A percentile compares a stretch with the other conserved stretches of the same genome.
These are phyloP conservation scores for Siniperca undulata DNA, from an alignment of 2,797 vertebrate genomes.

Conservation along the genomic window DNA sequence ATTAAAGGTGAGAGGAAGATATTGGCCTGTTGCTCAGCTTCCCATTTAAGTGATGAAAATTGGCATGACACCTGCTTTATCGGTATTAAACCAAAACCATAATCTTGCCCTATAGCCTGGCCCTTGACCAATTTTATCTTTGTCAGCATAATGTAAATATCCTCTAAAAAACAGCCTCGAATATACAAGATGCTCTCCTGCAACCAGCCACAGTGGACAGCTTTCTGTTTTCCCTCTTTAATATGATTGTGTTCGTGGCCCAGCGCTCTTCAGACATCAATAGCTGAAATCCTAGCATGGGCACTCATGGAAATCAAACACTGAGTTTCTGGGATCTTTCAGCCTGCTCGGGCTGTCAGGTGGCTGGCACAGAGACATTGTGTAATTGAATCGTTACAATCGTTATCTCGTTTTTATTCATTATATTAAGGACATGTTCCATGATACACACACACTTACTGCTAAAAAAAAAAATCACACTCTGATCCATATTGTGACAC, in stretches of 20 bases:
- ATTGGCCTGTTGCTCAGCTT: neutral
- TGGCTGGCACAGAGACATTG: neutral
- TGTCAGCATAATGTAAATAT: too few relatives aligned
- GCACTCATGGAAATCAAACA: constrained; percentile 46
- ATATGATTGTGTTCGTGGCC: constrained; percentile 12
- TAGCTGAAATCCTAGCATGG: constrained; percentile 36
- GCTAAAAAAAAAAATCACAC: neutral
- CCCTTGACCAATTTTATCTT: too few relatives aligned
- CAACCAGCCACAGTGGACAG: neutral
- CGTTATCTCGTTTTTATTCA: neutral
- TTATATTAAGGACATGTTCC: neutral
- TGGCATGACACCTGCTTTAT: neutral
- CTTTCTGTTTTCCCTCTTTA: too few relatives aligned
- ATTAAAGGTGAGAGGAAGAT: neutral
- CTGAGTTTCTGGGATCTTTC: constrained; percentile 21
- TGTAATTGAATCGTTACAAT: constrained; percentile 27
- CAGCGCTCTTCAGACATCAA: constrained; percentile 3
- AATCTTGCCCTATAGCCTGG: too few relatives aligned
- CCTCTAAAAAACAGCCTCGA: too few relatives aligned
- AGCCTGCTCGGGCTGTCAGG: constrained; percentile 19
- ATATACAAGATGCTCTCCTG: neutral
- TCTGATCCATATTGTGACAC: neutral
- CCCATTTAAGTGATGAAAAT: neutral
- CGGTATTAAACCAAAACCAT: neutral
- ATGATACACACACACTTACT: neutral